Evolutionary conservation across 1,140 invertebrate species (phyloP).

Genomic region (Venturia canescens): DNA sequence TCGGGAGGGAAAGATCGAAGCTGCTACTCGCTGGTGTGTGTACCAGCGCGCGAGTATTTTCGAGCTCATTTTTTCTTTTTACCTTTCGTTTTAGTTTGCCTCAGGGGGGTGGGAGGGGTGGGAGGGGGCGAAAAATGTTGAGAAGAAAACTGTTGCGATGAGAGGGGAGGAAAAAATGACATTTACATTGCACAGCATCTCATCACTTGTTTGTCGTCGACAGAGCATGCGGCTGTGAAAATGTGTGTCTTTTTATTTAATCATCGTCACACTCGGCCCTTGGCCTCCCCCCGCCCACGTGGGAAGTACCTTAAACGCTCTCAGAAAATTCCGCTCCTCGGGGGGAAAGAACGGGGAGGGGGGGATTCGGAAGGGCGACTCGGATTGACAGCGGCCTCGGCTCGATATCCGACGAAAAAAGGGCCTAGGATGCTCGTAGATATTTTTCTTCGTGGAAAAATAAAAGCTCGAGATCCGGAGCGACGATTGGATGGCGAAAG

Average conservation of each 20-base stretch:
- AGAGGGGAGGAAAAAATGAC: neutral
- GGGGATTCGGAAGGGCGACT: neutral
- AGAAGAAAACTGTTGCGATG: no score
- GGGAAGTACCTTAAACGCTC: no score
- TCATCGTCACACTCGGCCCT: neutral
- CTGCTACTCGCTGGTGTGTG: constrained; percentile 2
- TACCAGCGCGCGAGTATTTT: neutral
- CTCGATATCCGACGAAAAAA: constrained; percentile 46
- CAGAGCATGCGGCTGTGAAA: constrained; percentile 19
- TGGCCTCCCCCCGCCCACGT: no score
- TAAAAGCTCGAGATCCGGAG: neutral
- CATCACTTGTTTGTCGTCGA: constrained; percentile 20
- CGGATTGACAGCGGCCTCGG: neutral
- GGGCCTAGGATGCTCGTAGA: constrained; percentile 74
- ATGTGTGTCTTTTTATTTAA: neutral
- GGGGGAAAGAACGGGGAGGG: no score
- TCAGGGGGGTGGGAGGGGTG: no score
- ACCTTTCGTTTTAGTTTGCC: neutral
- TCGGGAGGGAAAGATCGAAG: neutral
- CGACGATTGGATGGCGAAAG: constrained; percentile 38
- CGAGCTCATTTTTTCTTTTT: neutral
- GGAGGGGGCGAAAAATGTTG: no score
- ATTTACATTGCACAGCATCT: constrained; percentile 27
- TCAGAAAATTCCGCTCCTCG: neutral
- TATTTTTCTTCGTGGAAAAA: constrained; percentile 51